A percentile compares a stretch with the other conserved stretches of the same genome.
These are phyloP conservation scores for Xenopus petersii DNA, from an alignment of 2,797 vertebrate genomes.

Conservation along the genomic window DNA sequence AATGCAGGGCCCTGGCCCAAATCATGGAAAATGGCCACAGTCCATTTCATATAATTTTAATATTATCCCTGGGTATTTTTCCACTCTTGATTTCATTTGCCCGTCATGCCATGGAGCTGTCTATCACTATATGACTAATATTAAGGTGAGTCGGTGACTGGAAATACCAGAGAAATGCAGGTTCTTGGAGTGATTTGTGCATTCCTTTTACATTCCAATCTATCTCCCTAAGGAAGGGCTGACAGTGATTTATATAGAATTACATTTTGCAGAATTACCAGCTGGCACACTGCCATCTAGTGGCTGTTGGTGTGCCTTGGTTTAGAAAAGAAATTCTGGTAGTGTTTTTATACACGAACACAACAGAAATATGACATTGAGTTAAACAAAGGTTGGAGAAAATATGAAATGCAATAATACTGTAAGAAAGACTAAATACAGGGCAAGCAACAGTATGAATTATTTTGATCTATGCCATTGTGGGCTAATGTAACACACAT, in stretches of 20 bases:
- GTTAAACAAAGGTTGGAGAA: too few species aligned
- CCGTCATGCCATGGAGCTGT: background rate
- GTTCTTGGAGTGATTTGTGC: slow-evolving; percentile 8
- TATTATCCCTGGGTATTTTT: background rate
- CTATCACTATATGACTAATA: background rate
- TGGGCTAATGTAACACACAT: too few species aligned
- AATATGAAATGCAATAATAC: too few species aligned
- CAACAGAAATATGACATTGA: too few species aligned
- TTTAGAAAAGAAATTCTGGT: background rate
- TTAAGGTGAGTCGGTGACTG: too few species aligned
- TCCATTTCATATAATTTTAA: too few species aligned
- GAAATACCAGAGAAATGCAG: slow-evolving; percentile 2
- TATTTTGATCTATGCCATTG: too few species aligned
- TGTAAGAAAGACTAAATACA: too few species aligned
- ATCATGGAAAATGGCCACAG: too few species aligned
- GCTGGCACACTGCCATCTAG: slow-evolving; percentile 29
- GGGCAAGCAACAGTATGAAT: too few species aligned
- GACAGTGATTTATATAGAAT: slow-evolving; percentile 2
- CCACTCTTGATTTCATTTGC: background rate
- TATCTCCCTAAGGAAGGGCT: background rate
- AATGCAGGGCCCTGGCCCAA: too few species aligned
- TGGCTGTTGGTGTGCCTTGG: slow-evolving; percentile 3
- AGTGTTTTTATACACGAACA: too few species aligned
- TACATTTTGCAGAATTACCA: background rate
- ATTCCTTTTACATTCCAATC: slow-evolving; percentile 25